A percentile compares a stretch with the other conserved stretches of the same genome.
Evolutionary conservation across 2,888 invertebrate species (phyloP).

Genomic region (Ophion obscuratus): DNA sequence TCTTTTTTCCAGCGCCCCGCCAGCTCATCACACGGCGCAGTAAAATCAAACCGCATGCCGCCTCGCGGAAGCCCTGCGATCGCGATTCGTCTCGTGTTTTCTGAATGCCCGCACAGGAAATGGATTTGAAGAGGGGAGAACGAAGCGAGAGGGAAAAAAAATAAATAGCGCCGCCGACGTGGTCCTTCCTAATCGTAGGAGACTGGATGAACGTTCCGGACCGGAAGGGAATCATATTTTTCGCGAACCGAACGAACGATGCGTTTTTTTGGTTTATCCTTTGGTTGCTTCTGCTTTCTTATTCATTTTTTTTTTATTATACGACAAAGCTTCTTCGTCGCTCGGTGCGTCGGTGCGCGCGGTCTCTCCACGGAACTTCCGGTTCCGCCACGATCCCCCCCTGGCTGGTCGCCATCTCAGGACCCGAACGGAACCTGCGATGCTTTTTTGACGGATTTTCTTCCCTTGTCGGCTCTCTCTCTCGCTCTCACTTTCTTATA

Average conservation of each 20-base stretch:
- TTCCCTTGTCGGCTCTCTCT: conserved; percentile 42
- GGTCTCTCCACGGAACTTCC: conserved; percentile 52
- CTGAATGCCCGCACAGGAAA: conserved; percentile 29
- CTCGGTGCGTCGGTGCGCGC: conserved; percentile 42
- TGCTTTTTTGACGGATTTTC: conserved; percentile 62
- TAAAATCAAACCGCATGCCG: conserved; percentile 14
- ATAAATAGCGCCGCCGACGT: conserved; percentile 54
- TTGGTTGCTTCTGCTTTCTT: background rate
- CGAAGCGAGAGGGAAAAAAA: conserved; percentile 21
- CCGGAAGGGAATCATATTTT: conserved; percentile 78
- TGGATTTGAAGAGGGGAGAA: conserved; percentile 30
- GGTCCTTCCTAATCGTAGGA: conserved; percentile 74
- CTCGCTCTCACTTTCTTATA: background rate
- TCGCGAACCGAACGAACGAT: conserved; percentile 64
- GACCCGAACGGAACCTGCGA: conserved; percentile 38
- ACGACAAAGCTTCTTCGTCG: background rate
- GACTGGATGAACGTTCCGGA: conserved; percentile 77
- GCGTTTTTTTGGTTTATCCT: conserved; percentile 38
- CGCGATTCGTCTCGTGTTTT: conserved; percentile 43
- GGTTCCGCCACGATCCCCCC: conserved; percentile 38
- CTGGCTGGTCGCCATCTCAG: conserved; percentile 27
- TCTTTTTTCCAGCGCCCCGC: conserved; percentile 42
- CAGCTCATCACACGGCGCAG: conserved; percentile 25
- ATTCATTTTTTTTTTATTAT: background rate
- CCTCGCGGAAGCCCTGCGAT: conserved; percentile 5